Evolutionary conservation across 2,888 invertebrate species (phyloP), one percentile per base, ranked within the genome.

Genomic region (Tigriopus californicus): DNA sequence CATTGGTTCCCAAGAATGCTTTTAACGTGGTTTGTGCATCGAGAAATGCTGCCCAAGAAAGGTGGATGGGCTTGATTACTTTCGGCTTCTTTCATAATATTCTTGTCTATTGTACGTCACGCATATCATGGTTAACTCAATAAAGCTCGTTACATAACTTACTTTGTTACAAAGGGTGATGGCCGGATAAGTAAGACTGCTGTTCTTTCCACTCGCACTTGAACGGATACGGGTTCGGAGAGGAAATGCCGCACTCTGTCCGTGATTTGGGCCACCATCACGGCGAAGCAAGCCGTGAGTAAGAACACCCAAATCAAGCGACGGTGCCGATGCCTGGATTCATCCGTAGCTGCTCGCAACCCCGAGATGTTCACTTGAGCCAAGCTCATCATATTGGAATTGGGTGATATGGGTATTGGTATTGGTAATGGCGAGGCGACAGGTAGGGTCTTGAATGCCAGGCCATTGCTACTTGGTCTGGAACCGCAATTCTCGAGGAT

Each of bases 111-210:
- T n/a, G n/a, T n/a, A n/a, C n/a, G n/a, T n/a, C n/a, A n/a, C n/a
- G n/a, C n/a, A 46, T 10, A 46, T 6, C 46, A 46, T 46, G 4
- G 4, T 20, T 20, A 46, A 46, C 46, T 10, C 6, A 15, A 15
- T 18, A 18, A 20, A 46, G 6, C 15, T 46, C 46, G 24, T 51
- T 13, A 51, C n/a, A 51, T 13, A 15, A 40, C 18, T 54, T 54
- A 54, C 54, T 22, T 54, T 64, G 56, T 65, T 65, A 61, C 65
- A 65, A 25, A 65, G 48, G 11, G 64, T 62, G n/a, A 65, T 56
- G 48, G 62, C 55, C 1, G 65, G 65, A 54, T 64, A 64, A 56
- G 41, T 61, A 18, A 65, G 60, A 24, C 62, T 61, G n/a, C 61
- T 61, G 61, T 65, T 41, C 64, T 60, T n/a, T 62, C 62, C 22